Conservation (phyloP, 2,888 invertebrate species). For the Lasioglossum vierecki region DNA sequence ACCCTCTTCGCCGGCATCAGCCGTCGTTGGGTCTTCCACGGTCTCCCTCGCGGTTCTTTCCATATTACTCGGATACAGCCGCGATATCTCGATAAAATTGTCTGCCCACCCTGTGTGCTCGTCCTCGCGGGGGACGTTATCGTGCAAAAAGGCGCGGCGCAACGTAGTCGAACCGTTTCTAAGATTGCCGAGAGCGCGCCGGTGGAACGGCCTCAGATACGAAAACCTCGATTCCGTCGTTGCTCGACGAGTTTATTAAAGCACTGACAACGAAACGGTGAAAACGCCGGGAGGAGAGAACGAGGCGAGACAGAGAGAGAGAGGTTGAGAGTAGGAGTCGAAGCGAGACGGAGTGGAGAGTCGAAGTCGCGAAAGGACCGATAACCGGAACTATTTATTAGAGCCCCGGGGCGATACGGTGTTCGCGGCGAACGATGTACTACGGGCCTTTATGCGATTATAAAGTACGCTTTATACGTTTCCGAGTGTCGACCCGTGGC, state of each 20-base stretch:
- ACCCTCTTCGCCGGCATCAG: neutral
- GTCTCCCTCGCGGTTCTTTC: constrained; percentile 31
- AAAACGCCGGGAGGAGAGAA: neutral
- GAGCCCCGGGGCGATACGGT: constrained; percentile 68
- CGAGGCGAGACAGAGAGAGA: neutral
- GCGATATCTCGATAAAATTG: constrained; percentile 12
- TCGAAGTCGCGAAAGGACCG: constrained; percentile 69
- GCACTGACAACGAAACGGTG: constrained; percentile 6
- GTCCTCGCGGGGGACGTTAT: constrained; percentile 24
- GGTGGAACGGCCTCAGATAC: constrained; percentile 26
- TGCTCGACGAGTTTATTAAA: constrained; percentile 52
- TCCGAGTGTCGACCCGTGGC: constrained; percentile 46
- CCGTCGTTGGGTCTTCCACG: constrained; percentile 33
- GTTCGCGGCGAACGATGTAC: constrained; percentile 62
- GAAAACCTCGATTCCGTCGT: constrained; percentile 41
- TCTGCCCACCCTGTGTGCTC: constrained; percentile 15
- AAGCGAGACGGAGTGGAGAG: neutral
- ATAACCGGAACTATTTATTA: constrained; percentile 79
- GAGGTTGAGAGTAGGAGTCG: neutral
- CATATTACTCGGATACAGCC: constrained; percentile 23
- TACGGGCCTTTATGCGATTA: constrained; percentile 56
- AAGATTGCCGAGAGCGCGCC: constrained; percentile 31
- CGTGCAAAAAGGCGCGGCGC: constrained; percentile 13
- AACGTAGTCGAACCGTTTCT: constrained; percentile 26
- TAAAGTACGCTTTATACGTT: constrained; percentile 54